These are phyloP conservation scores for Sceloporus tristichus DNA, from an alignment of 2,113 vertebrate genomes.

Conservation along the genomic window DNA sequence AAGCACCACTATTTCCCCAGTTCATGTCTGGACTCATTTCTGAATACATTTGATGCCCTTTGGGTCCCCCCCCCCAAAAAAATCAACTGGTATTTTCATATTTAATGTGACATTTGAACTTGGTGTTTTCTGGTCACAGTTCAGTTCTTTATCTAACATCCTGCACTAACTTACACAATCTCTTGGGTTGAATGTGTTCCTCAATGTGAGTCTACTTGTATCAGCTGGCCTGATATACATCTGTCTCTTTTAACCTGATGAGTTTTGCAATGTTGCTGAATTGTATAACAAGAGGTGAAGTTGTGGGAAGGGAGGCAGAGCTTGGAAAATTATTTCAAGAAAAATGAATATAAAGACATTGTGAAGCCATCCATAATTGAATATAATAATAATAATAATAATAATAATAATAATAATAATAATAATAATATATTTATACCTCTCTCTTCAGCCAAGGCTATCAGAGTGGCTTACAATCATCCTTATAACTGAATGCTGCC, in stretches of 20 bases:
- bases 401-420: too few species aligned
- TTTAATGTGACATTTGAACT: background rate
- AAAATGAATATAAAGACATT: too few species aligned
- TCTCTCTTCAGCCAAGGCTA: too few species aligned
- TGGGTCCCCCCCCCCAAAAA: too few species aligned
- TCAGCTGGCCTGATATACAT: background rate
- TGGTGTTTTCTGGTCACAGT: background rate
- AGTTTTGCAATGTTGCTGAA: background rate
- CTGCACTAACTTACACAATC: background rate
- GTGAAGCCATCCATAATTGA: too few species aligned
- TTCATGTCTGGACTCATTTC: background rate
- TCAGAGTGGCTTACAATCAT: too few species aligned
- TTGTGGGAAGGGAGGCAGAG: too few species aligned
- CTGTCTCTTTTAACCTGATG: background rate
- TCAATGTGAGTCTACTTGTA: background rate
- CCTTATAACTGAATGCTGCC: too few species aligned
- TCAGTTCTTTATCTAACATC: conserved; percentile 11
- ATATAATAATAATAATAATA: too few species aligned
- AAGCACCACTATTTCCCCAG: background rate
- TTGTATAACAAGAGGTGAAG: background rate
- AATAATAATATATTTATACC: too few species aligned
- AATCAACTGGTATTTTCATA: conserved; percentile 2
- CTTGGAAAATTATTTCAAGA: too few species aligned
- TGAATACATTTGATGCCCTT: background rate
- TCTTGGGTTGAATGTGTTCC: background rate